A percentile compares a stretch with the other conserved stretches of the same genome.
These are phyloP conservation scores for Baronia brevicornis DNA, from an alignment of 2,888 invertebrate species.

Conservation along the genomic window DNA sequence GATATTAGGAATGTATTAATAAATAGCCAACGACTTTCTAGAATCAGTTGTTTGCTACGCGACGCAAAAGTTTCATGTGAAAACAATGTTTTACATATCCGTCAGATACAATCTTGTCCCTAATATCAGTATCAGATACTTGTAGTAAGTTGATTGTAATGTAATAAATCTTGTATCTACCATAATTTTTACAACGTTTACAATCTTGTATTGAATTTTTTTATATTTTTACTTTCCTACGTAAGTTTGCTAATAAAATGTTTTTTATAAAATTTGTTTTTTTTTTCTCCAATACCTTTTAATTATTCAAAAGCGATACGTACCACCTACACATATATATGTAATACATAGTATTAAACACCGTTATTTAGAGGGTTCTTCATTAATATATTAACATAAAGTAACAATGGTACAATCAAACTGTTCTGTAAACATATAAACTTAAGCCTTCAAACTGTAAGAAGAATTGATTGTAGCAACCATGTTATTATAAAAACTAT, in stretches of 20 bases:
- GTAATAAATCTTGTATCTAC: slow-evolving; percentile 49
- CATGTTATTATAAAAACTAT: too few species aligned
- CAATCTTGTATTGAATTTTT: slow-evolving; percentile 70
- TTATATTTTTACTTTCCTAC: slow-evolving; percentile 75
- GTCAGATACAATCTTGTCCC: slow-evolving; percentile 41
- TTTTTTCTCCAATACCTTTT: slow-evolving; percentile 5
- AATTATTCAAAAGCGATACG: slow-evolving; percentile 1
- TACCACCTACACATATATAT: neutral
- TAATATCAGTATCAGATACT: slow-evolving; percentile 23
- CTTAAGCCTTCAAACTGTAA: too few species aligned
- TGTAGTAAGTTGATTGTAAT: slow-evolving; percentile 11
- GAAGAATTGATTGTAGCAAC: too few species aligned
- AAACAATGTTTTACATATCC: slow-evolving; percentile 13
- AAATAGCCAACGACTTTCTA: too few species aligned
- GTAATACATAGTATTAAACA: too few species aligned
- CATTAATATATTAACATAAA: too few species aligned
- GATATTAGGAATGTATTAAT: too few species aligned
- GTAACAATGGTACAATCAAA: too few species aligned
- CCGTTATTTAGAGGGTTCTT: too few species aligned
- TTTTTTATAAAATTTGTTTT: slow-evolving; percentile 51
- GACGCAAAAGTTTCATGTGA: slow-evolving; percentile 14
- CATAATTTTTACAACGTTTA: slow-evolving; percentile 65
- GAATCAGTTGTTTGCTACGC: neutral
- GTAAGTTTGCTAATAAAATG: slow-evolving; percentile 75
- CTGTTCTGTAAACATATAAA: too few species aligned